These are phyloP conservation scores for Mobula hypostoma DNA, from an alignment of 2,113 vertebrate genomes.

Conservation along the genomic window DNA sequence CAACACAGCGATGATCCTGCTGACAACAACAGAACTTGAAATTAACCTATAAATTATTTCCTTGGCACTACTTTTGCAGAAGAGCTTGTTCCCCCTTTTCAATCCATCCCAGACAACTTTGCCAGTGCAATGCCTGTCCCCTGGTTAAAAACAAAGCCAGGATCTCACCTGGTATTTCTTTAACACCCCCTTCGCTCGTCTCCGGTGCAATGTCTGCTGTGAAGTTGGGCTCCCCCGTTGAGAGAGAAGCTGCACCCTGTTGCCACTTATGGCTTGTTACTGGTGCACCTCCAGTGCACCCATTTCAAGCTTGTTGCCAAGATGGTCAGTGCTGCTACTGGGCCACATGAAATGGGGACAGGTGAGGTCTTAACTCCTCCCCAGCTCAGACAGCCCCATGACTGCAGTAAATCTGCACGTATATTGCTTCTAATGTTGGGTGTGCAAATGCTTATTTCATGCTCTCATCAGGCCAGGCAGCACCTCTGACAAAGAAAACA, in stretches of 20 bases:
- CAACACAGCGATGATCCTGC: not conserved
- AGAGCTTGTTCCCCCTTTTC: not conserved
- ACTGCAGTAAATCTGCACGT: not conserved
- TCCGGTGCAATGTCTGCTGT: too few species aligned
- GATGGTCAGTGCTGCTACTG: not conserved
- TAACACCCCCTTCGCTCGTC: too few species aligned
- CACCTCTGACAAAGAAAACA: too few species aligned
- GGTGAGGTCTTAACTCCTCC: not conserved
- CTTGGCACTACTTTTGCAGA: not conserved
- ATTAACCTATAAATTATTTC: not conserved
- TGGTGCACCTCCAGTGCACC: not conserved
- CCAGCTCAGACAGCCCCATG: not conserved
- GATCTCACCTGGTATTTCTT: too few species aligned
- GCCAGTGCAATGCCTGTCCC: not conserved
- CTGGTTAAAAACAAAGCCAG: not conserved
- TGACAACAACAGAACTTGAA: not conserved
- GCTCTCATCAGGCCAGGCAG: too few species aligned
- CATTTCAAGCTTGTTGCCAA: not conserved
- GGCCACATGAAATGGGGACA: not conserved
- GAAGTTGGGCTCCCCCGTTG: not conserved
- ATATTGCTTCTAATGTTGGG: too few species aligned
- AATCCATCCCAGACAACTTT: not conserved
- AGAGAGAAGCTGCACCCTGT: not conserved
- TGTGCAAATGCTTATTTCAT: too few species aligned
- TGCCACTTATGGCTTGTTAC: not conserved